Conservation (phyloP, 1,140 invertebrate genomes). For the Brachystomella parvula region DNA sequence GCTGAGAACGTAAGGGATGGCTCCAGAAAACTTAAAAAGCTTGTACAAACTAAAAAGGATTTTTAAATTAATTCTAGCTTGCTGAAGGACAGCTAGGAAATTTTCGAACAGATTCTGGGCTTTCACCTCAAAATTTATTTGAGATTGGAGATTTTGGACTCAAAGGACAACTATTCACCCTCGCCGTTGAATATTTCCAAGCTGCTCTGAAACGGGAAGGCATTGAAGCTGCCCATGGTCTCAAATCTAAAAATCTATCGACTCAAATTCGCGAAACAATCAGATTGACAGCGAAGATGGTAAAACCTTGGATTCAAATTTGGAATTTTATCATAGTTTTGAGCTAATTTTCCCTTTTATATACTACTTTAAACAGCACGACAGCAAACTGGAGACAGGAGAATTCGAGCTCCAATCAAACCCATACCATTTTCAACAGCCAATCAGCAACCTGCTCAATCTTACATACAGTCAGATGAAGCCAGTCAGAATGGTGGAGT, state of each 20-base stretch:
- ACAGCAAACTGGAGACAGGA: neutral
- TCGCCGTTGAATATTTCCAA: neutral
- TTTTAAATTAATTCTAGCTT: neutral
- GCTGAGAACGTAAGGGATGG: neutral
- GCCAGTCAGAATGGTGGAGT: neutral
- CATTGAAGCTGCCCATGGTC: neutral
- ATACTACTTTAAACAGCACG: neutral
- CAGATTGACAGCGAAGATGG: neutral
- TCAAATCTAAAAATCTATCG: neutral
- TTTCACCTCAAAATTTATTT: neutral
- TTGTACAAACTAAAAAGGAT: no score
- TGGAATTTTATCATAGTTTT: neutral
- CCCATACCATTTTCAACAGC: neutral
- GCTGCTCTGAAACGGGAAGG: neutral
- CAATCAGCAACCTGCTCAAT: neutral
- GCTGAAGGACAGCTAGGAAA: neutral
- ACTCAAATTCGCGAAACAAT: neutral
- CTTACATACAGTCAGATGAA: neutral
- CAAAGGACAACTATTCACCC: neutral
- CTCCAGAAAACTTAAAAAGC: neutral
- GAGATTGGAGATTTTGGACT: neutral
- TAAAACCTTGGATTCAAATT: neutral
- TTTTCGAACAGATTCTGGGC: neutral
- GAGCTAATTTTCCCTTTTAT: neutral
- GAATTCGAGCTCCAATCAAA: neutral